Evolutionary conservation across 2,888 invertebrate genomes (phyloP), one percentile per base, ranked within the genome.

Genomic region (Tetramorium bicarinatum): DNA sequence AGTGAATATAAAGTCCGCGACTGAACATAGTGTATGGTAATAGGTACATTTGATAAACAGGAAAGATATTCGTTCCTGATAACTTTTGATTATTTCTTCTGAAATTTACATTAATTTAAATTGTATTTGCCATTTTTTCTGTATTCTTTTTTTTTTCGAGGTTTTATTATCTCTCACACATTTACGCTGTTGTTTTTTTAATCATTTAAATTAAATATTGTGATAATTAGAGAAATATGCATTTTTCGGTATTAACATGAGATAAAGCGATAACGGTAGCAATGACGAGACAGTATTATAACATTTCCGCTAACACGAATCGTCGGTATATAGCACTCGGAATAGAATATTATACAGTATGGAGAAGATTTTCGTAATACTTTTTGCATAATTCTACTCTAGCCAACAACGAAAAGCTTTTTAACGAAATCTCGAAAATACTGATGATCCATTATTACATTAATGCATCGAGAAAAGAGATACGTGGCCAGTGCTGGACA

Each of bases 361-460:
- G 67, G 56, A 15, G 56, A 59, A 69, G 44, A 56, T 69, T 21
- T 67, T 13, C 59, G 59, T 80, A 71, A 80, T 71, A 80, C 47
- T 71, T 80, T 80, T 61, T 47, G 79, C 71, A 80, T 71, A 71
- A 80, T 80, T 80, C 59, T 47, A 54, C 61, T 75, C 29, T 38
- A n/a, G 59, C 29, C 29, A 71, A 80, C 79, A 80, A 59, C 71
- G 79, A 71, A 80, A 80, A 80, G 79, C 62, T 83, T 44, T 83
- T 56, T 64, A 62, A 71, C 52, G 34, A 56, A 62, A 80, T 59
- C 47, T 75, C 71, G 47, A 74, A 67, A 66, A 82, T 82, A 71
- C 69, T 61, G 67, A 80, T 49, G 79, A 80, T 71, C 59, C 47
- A 59, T 47, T 49, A 80, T 80, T 79, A 49, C 71, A 61, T 66